Base-by-base conservation (phyloP, 2,888 invertebrate species). In the Hemistola chrysoprasaria region DNA sequence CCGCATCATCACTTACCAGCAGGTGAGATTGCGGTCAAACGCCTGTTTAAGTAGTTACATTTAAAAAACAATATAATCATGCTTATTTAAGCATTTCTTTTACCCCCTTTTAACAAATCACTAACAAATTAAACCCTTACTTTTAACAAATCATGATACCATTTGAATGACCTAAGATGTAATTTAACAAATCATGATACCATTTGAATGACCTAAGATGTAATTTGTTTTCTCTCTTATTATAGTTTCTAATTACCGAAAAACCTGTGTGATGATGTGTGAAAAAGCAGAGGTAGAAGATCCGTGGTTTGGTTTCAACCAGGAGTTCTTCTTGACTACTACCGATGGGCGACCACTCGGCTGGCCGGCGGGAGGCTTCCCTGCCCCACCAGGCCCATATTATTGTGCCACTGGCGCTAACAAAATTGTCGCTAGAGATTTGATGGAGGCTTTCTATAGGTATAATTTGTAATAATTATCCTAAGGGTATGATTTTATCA, bases 361-460 rank as follows among this genome's bases (percentile, higher is more conserved):
- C 8, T 95, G 95, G 94, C 95, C 95, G 0, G 80, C 90, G 6
- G 92, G 92, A 11, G 92, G 92, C 0, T 93, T 91, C 60, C 94
- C 94, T 0, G 92, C 91, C 0, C 93, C 93, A 0, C 92, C 92
- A 20, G 94, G 95, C 1, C 94, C 95, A 0, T 96, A 96, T 77
- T 97, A 96, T 73, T 96, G 96, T 67, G 95, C 94, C 22, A 94
- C 94, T 0, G 96, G 96, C 3, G 93, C 95, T 0, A 91, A 93
- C 62, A 93, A 91, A 56, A 94, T 94, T 3, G 94, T 92, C 53
- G 96, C 94, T 0, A 90, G 97, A 37, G 95, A 96, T 66, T 91
- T 97, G 3, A 93, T 95, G 53, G 96, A 97, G 70, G 93, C 95
- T 1, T 95, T 96, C 68, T 89, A 79, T 50, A 79, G 84, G 86